Percentiles rank a stretch among this genome's conserved stretches.
These are phyloP conservation scores for Ceyx melanurus DNA, from an alignment of 2,113 vertebrate genomes.

Conservation along the genomic window DNA sequence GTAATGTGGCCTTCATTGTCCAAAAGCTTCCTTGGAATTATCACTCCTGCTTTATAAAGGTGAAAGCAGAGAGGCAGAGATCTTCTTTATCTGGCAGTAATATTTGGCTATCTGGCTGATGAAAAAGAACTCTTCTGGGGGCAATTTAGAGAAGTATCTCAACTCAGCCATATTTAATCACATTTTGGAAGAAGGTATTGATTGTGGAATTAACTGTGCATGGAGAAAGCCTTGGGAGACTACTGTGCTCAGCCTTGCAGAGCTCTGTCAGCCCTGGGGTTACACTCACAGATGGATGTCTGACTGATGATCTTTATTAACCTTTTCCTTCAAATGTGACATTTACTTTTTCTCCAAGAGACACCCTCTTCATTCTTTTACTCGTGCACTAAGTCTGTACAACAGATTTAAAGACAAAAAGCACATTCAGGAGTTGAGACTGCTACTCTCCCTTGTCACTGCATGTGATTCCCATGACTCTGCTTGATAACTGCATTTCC, in stretches of 20 bases:
- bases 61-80: background rate
- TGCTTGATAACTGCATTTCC: background rate
- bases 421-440: background rate
- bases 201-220: background rate
- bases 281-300: background rate
- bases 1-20: background rate
- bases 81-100: background rate
- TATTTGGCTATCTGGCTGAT: background rate
- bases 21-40: background rate
- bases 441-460: background rate
- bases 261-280: background rate
- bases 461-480: background rate
- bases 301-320: background rate
- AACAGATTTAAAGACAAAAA: background rate
- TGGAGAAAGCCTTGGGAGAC: background rate
- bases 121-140: background rate
- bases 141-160: background rate
- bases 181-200: background rate
- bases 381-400: background rate
- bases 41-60: background rate
- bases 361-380: background rate
- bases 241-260: accelerated
- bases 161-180: constrained; percentile 2
- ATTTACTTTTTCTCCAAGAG: background rate
- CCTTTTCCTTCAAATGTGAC: background rate